A percentile compares a stretch with the other conserved stretches of the same genome.
Conservation (phyloP, 2,113 vertebrate genomes). For the Hypomesus transpacificus region DNA sequence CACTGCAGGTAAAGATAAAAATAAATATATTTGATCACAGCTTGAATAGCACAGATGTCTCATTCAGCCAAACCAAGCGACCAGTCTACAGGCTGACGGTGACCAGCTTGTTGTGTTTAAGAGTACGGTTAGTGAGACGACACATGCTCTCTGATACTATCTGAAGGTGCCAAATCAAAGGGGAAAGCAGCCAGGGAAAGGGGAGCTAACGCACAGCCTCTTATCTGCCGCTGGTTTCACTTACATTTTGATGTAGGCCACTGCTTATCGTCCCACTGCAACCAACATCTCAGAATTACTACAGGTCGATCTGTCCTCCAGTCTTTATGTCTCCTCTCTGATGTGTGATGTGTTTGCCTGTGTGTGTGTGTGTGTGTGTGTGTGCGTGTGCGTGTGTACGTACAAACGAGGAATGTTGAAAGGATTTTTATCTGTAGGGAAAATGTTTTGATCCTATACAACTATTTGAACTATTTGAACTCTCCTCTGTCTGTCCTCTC, state of each 20-base stretch:
- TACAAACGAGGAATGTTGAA: conserved; percentile 60
- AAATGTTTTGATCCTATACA: neutral
- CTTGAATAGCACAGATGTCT: conserved; percentile 1
- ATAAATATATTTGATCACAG: too few relatives aligned
- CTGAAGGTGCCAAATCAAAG: conserved; percentile 13
- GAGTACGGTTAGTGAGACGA: conserved; percentile 41
- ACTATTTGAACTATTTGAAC: neutral
- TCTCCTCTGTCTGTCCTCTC: neutral
- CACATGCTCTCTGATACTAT: conserved; percentile 40
- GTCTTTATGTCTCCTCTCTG: neutral
- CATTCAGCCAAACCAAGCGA: conserved; percentile 22
- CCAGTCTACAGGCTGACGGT: conserved; percentile 39
- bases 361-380: conserved; percentile 6
- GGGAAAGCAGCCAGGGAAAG: conserved; percentile 11
- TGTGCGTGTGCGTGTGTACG: conserved; percentile 23
- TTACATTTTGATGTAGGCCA: conserved; percentile 43
- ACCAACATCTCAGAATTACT: conserved; percentile 41
- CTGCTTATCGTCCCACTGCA: conserved; percentile 51
- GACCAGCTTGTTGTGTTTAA: conserved; percentile 40
- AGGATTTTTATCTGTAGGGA: conserved; percentile 59
- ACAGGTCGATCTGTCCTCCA: conserved; percentile 42
- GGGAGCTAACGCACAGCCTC: conserved; percentile 36
- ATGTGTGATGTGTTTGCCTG: conserved; percentile 22
- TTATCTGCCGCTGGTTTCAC: conserved; percentile 38
- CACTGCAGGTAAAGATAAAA: too few relatives aligned